These are phyloP conservation scores for Xyrauchen texanus DNA, from an alignment of 2,113 vertebrate species.

Conservation along the genomic window DNA sequence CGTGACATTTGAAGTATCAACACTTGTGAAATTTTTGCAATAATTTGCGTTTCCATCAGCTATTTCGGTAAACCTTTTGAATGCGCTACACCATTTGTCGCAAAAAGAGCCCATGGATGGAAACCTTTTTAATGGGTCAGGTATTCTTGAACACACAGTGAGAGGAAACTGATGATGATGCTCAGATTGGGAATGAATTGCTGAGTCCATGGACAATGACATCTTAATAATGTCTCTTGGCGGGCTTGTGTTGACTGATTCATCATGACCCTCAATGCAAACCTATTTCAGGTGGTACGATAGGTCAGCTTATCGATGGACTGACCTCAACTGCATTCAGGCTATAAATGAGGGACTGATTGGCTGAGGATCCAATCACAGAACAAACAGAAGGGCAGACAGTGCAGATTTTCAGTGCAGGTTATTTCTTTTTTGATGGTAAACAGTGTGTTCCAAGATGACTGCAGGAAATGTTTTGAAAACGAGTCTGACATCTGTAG, in stretches of 20 bases:
- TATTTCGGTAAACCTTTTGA: no score
- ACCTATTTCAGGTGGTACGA: slow-evolving; percentile 52
- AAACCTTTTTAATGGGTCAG: background rate
- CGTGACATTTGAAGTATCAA: no score
- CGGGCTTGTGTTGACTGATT: slow-evolving; percentile 53
- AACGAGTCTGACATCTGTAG: background rate
- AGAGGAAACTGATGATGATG: slow-evolving; percentile 25
- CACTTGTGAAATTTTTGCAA: no score
- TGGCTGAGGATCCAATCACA: slow-evolving; percentile 57
- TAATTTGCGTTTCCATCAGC: no score
- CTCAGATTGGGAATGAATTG: background rate
- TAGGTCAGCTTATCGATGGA: slow-evolving; percentile 64
- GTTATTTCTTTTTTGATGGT: slow-evolving; percentile 23
- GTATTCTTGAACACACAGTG: slow-evolving; percentile 9
- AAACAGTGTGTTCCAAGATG: background rate
- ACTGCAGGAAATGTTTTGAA: no score
- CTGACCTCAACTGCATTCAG: slow-evolving; percentile 60
- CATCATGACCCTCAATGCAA: slow-evolving; percentile 58
- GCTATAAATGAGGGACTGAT: slow-evolving; percentile 50
- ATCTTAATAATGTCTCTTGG: slow-evolving; percentile 41
- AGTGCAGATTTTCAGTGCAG: slow-evolving; percentile 32
- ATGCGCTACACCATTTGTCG: no score
- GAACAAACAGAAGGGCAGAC: slow-evolving; percentile 51
- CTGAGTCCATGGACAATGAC: slow-evolving; percentile 1
- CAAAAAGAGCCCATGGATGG: no score